A percentile compares a stretch with the other conserved stretches of the same genome.
These are phyloP conservation scores for Sinonovacula constricta DNA, from an alignment of 1,140 invertebrate species.

Conservation along the genomic window DNA sequence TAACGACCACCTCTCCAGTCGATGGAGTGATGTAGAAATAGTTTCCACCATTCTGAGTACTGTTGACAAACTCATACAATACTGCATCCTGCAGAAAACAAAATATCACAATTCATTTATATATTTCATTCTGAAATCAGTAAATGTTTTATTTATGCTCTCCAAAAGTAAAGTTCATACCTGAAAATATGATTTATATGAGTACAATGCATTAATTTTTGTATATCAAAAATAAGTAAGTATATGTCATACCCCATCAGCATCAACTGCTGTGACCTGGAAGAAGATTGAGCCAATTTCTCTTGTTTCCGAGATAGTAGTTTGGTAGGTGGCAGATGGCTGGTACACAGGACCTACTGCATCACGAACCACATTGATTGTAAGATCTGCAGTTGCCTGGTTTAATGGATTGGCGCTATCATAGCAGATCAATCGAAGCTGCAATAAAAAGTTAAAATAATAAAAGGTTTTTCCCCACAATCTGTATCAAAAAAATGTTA, in stretches of 20 bases:
- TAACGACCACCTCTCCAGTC: constrained; percentile 38
- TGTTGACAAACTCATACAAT: constrained; percentile 47
- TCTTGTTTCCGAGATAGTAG: constrained; percentile 50
- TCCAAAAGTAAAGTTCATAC: too few relatives aligned
- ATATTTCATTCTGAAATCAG: too few relatives aligned
- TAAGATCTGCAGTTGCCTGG: constrained; percentile 53
- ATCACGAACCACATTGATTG: constrained; percentile 63
- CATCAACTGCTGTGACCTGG: constrained; percentile 48
- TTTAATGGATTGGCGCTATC: constrained; percentile 59
- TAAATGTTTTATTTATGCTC: too few relatives aligned
- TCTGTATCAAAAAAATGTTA: not conserved
- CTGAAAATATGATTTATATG: too few relatives aligned
- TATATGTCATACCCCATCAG: constrained; percentile 59
- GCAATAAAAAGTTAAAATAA: constrained; percentile 18
- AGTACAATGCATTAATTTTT: too few relatives aligned
- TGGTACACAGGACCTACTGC: constrained; percentile 58
- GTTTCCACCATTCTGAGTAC: constrained; percentile 44
- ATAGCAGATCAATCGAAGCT: constrained; percentile 58
- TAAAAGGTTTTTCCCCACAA: not conserved
- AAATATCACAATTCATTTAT: too few relatives aligned
- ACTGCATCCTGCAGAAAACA: constrained; percentile 41
- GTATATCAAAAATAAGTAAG: too few relatives aligned
- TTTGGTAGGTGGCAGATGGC: constrained; percentile 59
- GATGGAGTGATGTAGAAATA: constrained; percentile 47
- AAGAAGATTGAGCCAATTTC: constrained; percentile 35